Evolutionary conservation across 2,113 vertebrate genomes (phyloP), one percentile per base, ranked within the genome.

Genomic region (Nyctibius bracteatus): DNA sequence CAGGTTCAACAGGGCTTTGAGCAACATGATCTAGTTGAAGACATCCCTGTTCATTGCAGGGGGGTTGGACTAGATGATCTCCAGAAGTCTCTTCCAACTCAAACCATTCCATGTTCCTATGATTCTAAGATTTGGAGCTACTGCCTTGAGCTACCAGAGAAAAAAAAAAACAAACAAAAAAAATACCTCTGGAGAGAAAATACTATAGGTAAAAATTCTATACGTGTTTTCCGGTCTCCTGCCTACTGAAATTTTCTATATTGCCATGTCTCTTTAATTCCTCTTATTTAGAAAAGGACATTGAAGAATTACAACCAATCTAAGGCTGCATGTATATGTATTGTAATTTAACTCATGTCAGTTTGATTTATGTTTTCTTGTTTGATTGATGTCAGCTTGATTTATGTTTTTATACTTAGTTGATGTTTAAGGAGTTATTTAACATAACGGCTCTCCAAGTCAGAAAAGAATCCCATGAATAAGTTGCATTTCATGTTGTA

Each of bases 311-410:
- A 63, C 14, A 66, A 65, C 73, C 55, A 79, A 25, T 59, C 37
- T 52, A 67, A 86, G 54, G 12, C 18, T 67, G 27, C 31, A 43
- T 55, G 8, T 58, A 21, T 43, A 54, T 47, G 11, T 74, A 81
- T 27, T 66, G 12, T 72, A 77, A 89, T 92, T 81, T 84, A 86
- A 89, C 8, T 68, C 35, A 83, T 28, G 31, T 73, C 67, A 68
- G 27, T 77, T 88, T 92, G 89, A 86, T 86, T 86, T 91, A 83
- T 81, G 37, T 73, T 89, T 88, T 73, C 31, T 20, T 57, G 44
- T 88, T 78, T 73, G 67, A 62, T 25, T 81, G 35, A 57, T 83
- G 75, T 80, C 71, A 94, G 8, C 9, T 66, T 94, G 80, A 70
- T 83, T 86, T 81, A 81, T 83, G 27, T 30, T 86, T 95, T 87